These are phyloP conservation scores for Corydoras maculifer DNA, from an alignment of 2,113 vertebrate genomes.

Conservation along the genomic window DNA sequence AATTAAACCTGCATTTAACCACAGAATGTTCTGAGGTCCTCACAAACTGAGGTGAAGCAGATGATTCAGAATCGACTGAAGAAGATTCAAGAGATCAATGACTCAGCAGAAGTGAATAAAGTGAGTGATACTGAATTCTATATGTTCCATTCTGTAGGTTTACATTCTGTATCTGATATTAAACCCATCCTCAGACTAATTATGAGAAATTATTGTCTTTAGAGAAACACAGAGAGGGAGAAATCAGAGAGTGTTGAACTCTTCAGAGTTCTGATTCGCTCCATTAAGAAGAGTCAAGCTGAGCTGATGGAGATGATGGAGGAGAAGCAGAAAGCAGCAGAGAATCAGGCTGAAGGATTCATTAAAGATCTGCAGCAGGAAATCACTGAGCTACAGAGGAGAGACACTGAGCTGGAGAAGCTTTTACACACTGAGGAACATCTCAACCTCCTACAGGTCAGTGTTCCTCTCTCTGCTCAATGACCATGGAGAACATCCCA, in stretches of 20 bases:
- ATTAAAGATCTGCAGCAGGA: conserved; percentile 29
- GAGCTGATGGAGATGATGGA: conserved; percentile 24
- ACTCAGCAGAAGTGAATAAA: neutral
- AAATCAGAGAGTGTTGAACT: neutral
- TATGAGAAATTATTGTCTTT: neutral
- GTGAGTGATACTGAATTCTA: neutral
- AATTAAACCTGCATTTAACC: no score
- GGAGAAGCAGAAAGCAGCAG: conserved; percentile 20
- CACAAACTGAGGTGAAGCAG: no score
- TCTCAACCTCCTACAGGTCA: conserved; percentile 35
- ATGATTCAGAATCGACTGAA: no score
- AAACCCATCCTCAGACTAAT: no score
- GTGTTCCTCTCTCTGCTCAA: conserved; percentile 7
- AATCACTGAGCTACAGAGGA: conserved; percentile 27
- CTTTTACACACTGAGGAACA: conserved; percentile 34
- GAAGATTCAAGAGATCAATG: no score
- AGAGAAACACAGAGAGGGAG: conserved; percentile 14
- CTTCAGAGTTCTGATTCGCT: conserved; percentile 14
- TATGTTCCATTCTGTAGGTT: no score
- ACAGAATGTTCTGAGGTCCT: no score
- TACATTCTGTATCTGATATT: no score
- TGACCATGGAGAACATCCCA: no score
- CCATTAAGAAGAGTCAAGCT: conserved; percentile 12
- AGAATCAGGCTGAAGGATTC: conserved; percentile 20
- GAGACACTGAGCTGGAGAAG: conserved; percentile 30